Percentiles rank a stretch among this genome's conserved stretches.
These are phyloP conservation scores for Argynnis bischoffii DNA, from an alignment of 2,888 invertebrate species.

Conservation along the genomic window DNA sequence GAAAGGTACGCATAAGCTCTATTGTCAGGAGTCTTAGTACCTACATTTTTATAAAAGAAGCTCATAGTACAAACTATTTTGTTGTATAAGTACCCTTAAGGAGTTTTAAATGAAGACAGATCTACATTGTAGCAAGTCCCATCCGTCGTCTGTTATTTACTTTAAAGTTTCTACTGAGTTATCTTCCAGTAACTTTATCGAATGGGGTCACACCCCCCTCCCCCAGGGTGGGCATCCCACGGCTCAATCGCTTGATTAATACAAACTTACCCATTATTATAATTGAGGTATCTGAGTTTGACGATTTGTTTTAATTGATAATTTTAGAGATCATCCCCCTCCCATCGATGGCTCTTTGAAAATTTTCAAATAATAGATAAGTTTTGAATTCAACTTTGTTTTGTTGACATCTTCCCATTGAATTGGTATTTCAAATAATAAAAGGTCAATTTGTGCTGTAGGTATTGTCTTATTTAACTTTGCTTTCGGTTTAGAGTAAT, in stretches of 20 bases:
- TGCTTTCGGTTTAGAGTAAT: background rate
- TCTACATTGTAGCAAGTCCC: constrained; percentile 18
- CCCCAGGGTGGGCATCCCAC: constrained; percentile 27
- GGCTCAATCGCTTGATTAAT: constrained; percentile 59
- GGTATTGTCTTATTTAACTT: constrained; percentile 2
- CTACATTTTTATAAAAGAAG: background rate
- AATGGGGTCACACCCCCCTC: constrained; percentile 13
- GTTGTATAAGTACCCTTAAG: constrained; percentile 21
- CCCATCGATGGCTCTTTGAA: constrained; percentile 41
- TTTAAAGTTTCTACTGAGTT: constrained; percentile 15
- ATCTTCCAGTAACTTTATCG: constrained; percentile 36
- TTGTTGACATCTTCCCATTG: constrained; percentile 11
- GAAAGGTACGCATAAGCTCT: too few relatives aligned
- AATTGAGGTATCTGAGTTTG: constrained; percentile 55
- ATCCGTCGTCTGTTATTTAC: constrained; percentile 23
- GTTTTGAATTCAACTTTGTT: constrained; percentile 23
- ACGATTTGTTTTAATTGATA: constrained; percentile 56
- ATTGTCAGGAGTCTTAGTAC: too few relatives aligned
- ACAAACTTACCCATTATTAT: constrained; percentile 61
- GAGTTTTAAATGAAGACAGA: constrained; percentile 17
- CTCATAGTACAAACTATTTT: constrained; percentile 8
- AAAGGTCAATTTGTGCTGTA: constrained; percentile 3
- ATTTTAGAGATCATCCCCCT: constrained; percentile 37
- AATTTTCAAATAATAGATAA: constrained; percentile 28
- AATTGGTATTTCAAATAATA: constrained; percentile 5